Percentiles rank a stretch among this genome's conserved stretches.
These are phyloP conservation scores for Rafetus swinhoei DNA, from an alignment of 2,113 vertebrate genomes.

Conservation along the genomic window DNA sequence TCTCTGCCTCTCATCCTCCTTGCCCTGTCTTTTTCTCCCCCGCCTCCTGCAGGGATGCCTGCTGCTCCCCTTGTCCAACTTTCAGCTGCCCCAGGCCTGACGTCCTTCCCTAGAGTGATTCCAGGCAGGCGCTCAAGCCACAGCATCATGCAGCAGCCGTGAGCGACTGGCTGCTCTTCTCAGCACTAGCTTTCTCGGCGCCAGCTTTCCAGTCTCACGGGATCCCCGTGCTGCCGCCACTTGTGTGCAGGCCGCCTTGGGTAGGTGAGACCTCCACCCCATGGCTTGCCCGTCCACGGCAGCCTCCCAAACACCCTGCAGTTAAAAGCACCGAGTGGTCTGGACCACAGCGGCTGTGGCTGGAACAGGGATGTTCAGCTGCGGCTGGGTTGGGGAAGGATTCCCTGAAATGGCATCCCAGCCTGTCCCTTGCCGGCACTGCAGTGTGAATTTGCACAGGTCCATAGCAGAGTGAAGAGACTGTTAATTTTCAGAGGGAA, in stretches of 20 bases:
- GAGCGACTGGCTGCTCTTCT: neutral
- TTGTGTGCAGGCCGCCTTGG: neutral
- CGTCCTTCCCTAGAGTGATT: slow-evolving; percentile 17
- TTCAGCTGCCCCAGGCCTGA: slow-evolving; percentile 20
- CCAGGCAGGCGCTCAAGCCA: neutral
- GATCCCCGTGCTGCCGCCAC: neutral
- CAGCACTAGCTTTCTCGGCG: neutral
- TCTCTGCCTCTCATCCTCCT: neutral
- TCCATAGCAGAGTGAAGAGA: neutral
- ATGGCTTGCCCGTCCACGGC: neutral
- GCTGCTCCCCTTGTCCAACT: neutral
- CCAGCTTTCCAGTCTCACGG: neutral
- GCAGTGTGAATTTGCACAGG: accelerated
- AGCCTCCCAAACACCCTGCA: neutral
- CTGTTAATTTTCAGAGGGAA: neutral
- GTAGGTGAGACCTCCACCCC: slow-evolving; percentile 2
- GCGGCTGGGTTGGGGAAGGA: accelerated
- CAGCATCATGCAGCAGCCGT: neutral
- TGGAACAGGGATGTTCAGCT: neutral
- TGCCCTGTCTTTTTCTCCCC: neutral
- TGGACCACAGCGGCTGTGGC: neutral
- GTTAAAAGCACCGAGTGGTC: neutral
- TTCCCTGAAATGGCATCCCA: neutral
- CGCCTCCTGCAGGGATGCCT: neutral
- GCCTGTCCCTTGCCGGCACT: neutral